Base-by-base conservation (phyloP, 2,888 invertebrate species). In the Auanema sp. region DNA sequence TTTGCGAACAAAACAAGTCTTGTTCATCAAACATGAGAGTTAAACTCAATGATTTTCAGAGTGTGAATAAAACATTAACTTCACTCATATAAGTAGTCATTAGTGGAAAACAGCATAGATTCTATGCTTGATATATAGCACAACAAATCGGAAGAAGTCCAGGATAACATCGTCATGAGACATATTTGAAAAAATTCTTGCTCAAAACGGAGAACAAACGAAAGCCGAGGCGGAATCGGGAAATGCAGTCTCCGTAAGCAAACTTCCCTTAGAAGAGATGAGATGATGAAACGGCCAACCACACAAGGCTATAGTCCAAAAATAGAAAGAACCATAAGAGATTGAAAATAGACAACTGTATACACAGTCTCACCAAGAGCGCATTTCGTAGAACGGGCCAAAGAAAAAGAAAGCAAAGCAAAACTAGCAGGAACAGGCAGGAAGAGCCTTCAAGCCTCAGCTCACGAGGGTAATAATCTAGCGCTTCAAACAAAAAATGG, bases 261-360 rank as follows among this genome's bases (percentile, higher is more conserved):
- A 60, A 60, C 60, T 60, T 60, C 60, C 60, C 53, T 47, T 51
- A 21, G 49, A 25, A n/a, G 49, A 58, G 42, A 24, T 21, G 60
- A 24, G 42, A 23, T 24, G 60, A 49, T 47, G 55, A 55, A 50
- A 51, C 49, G 54, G 55, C 49, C 53, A 40, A 54, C n/a, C 33
- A 42, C 21, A 24, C 53, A 23, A n/a, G 33, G n/a, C 24, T 24
- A 18, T 24, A 33, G 43, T 21, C 60, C 52, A 54, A 60, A 60
- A 60, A 60, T 60, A 60, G 60, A 12, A 33, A 23, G 16, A 49
- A 51, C 24, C 41, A 16, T 16, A 33, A 24, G 47, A 16, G 47
- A n/a, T 42, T 54, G 53, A 60, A 60, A 54, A 60, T 42, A 60
- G 60, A 60, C 49, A 60, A 60, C 60, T 54, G 54, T 60, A 55